Base-by-base conservation (phyloP, 2,888 invertebrate species). In the Marasmarcha lunaedactyla region DNA sequence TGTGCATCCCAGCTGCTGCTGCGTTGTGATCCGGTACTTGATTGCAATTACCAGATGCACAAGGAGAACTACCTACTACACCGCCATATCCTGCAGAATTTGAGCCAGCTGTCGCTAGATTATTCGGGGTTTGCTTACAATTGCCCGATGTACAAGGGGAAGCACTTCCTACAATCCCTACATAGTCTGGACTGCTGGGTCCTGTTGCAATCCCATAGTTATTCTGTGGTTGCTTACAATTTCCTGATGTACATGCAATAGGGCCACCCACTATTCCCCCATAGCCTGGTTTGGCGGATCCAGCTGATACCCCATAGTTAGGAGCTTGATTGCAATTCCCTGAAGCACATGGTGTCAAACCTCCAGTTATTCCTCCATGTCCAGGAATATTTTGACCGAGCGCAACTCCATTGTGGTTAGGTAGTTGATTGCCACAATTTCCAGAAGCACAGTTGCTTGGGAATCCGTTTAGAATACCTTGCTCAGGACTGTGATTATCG, bases 181-280 rank as follows among this genome's bases (percentile, higher is more conserved):
- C 30, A n/a, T 11, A 10, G 3, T 7, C 20, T 5, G 20, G 20
- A 7, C 20, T 20, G 20, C 4, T 20, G 7, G 20, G 7, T 20
- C 20, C 20, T 20, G 20, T 5, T 3, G 20, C 3, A 20, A 20
- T 5, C 7, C 20, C 20, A 30, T 30, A 6, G 10, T 30, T 3
- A 30, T 11, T 11, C 10, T 4, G n/a, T 27, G 44, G 36, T 40
- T 42, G 15, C 38, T 20, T 25, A 36, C 36, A 36, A 25, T 36
- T 36, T 25, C 36, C 36, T 12, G 36, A 12, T 11, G 25, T 42
- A 2, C 42, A 42, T 36, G 46, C 27, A 37, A 40, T 39, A 33
- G 39, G 39, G 12, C 42, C 41, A 15, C 69, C 71, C 6, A 62
- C 14, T 37, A 63, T 54, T 15, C 60, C 70, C 41, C 68, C 69